These are phyloP conservation scores for Scaptodrosophila latifasciaeformis DNA, from an alignment of 2,888 invertebrate species.

Conservation along the genomic window DNA sequence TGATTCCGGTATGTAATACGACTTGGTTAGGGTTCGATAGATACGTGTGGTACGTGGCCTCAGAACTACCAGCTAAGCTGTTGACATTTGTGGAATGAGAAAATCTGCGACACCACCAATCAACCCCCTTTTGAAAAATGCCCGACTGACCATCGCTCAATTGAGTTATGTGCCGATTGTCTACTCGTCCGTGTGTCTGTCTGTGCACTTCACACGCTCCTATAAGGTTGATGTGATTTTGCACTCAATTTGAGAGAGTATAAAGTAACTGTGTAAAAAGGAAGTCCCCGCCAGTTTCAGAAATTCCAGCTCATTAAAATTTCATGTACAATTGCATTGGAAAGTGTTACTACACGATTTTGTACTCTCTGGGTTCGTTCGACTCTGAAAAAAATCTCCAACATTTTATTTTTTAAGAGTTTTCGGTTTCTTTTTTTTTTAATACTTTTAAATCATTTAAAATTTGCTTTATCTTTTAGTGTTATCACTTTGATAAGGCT, in stretches of 20 bases:
- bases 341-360: constrained; percentile 43
- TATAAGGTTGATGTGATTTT: constrained; percentile 67
- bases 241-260: constrained; percentile 70
- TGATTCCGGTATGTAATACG: constrained; percentile 15
- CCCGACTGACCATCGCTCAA: constrained; percentile 39
- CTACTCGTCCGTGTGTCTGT: constrained; percentile 1
- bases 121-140: constrained; percentile 16
- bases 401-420: constrained; percentile 1
- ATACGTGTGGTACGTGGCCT: constrained; percentile 21
- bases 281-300: too few relatives aligned
- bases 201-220: constrained; percentile 40
- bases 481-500: constrained; percentile 8
- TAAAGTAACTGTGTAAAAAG: too few relatives aligned
- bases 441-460: constrained; percentile 9
- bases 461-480: constrained; percentile 21
- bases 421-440: background rate
- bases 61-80: constrained; percentile 29
- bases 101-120: too few relatives aligned
- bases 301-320: constrained; percentile 64
- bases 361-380: constrained; percentile 27
- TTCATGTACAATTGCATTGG: constrained; percentile 52
- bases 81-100: constrained; percentile 55
- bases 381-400: background rate
- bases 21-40: constrained; percentile 17
- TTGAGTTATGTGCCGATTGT: constrained; percentile 22